Evolutionary conservation across 2,797 vertebrate species (phyloP).

Genomic region (Pseudochirops corinnae): DNA sequence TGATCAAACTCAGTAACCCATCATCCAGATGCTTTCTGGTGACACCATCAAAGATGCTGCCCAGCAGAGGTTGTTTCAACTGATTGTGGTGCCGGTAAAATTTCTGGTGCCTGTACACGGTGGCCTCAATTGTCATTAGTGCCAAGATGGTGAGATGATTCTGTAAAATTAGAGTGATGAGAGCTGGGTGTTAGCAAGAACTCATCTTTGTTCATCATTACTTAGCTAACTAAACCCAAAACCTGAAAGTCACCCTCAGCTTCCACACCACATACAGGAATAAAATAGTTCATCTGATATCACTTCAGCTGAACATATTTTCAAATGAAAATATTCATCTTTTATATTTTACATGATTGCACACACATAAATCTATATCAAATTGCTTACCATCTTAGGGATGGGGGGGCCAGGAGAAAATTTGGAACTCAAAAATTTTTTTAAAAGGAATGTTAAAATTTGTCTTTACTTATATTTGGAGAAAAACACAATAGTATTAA

Average conservation of each 20-base stretch:
- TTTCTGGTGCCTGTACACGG: slow-evolving; percentile 83
- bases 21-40: slow-evolving; percentile 83
- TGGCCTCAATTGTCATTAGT: slow-evolving; percentile 85
- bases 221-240: neutral
- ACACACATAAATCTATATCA: neutral
- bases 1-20: slow-evolving; percentile 82
- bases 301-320: neutral
- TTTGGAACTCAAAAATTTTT: no score
- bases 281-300: neutral
- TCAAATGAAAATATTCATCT: neutral
- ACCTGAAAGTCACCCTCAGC: neutral
- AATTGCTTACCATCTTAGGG: neutral
- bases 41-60: slow-evolving; percentile 83
- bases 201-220: neutral
- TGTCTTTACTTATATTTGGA: neutral
- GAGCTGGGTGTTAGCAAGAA: neutral
- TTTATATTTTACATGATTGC: neutral
- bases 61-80: slow-evolving; percentile 80
- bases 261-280: neutral
- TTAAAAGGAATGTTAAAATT: neutral
- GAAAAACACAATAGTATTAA: neutral
- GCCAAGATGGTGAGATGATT: slow-evolving; percentile 86
- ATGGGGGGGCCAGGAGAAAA: no score
- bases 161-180: slow-evolving; percentile 66
- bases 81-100: slow-evolving; percentile 82